Base-by-base conservation (phyloP, 2,113 vertebrate species). In the Tamias sibiricus region DNA sequence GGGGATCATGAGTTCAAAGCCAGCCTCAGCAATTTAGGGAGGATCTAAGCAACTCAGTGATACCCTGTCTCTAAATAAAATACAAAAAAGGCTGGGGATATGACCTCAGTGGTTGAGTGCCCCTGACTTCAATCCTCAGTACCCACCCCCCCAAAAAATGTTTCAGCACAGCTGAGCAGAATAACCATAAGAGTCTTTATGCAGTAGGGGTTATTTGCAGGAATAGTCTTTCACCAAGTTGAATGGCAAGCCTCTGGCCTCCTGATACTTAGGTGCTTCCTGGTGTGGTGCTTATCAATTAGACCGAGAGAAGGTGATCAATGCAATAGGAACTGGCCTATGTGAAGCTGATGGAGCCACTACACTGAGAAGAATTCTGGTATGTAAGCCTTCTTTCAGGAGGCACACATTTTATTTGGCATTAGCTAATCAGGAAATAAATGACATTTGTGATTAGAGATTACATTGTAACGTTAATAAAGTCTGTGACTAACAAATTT, bases 121-220 rank as follows among this genome's bases (percentile, higher is more conserved):
- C 49, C 13, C 49, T 52, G 49, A 13, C 13, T 52, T 52, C 49
- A 52, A 52, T 52, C 49, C 49, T 52, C 13, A 52, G 14, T 52
- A 52, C 49, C 49, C 47, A 2, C 47, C 49, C 49, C 4, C 14
- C 0, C 3, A 52, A 52, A 52, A 52, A 52, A 62, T 89, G 62
- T 82, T 74, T 90, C 35, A 69, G 11, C 11, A 42, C 47, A 59
- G 30, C 40, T 90, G 13, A 59, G 14, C 40, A 37, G 37, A 91
- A 64, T 71, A 79, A 91, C 64, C 74, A 83, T 49, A 96, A 90
- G 40, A 87, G 87, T 82, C 62, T 85, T 91, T 84, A 59, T 87
- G 12, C 22, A 81, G 13, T 57, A 89, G 40, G 37, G 24, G 59
- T 9, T 90, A 16, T 69, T 66, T 80, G 13, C 44, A 35, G 40